Evolutionary conservation across 2,888 invertebrate genomes (phyloP).

Genomic region (Halictus quadricinctus): DNA sequence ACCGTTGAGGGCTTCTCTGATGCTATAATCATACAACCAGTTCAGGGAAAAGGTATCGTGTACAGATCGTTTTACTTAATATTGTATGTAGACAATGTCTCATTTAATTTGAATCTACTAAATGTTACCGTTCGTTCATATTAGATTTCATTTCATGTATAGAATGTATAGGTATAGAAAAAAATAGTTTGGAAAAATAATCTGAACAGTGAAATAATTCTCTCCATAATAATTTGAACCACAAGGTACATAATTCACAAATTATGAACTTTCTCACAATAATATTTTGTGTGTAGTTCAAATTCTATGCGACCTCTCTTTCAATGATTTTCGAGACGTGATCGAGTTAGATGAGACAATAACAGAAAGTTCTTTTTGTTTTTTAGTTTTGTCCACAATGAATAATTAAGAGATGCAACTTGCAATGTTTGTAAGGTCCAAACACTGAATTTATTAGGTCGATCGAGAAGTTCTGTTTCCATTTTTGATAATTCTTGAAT

Average conservation of each 20-base stretch:
- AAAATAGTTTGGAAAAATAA: no score
- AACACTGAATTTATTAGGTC: no score
- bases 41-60: constrained; percentile 33
- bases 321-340: not conserved
- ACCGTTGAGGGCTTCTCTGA: constrained; percentile 85
- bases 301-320: not conserved
- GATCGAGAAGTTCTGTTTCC: no score
- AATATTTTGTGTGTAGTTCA: not conserved
- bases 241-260: not conserved
- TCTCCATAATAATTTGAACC: no score
- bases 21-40: constrained; percentile 85
- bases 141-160: not conserved
- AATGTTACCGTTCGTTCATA: not conserved
- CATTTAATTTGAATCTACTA: not conserved
- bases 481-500: not conserved
- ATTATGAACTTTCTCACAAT: not conserved
- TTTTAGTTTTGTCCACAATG: not conserved
- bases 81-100: not conserved
- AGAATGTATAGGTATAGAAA: no score
- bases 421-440: no score
- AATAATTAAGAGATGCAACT: no score
- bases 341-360: not conserved
- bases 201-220: no score
- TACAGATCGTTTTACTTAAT: constrained; percentile 22
- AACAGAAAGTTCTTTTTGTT: not conserved